Evolutionary conservation across 2,888 invertebrate species (phyloP), one percentile per base, ranked within the genome.

Genomic region (Aleiodes leptofemur): DNA sequence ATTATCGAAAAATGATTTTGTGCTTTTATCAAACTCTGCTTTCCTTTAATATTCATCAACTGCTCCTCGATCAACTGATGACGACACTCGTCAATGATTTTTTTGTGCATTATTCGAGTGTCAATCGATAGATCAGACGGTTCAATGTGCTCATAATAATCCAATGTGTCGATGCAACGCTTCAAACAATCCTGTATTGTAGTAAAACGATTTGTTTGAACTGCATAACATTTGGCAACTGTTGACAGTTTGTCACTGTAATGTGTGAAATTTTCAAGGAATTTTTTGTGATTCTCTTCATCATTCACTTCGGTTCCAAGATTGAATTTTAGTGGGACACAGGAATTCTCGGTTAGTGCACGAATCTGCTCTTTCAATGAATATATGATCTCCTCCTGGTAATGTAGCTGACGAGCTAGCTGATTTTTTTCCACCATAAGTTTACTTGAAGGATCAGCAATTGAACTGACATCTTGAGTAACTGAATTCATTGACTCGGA

Each of bases 1-100:
- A 87, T 81, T 69, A 83, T 82, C 69, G 86, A 83, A 72, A 85
- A 83, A 43, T 84, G 78, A 16, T 83, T 82, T 64, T 86, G 85
- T 8, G 82, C 76, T 66, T 83, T 82, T 9, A 85, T 80, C 51
- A 84, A 76, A 9, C 79, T 76, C 74, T 85, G 83, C 11, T 81
- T 81, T 23, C 84, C 82, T 3, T 79, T 74, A 4, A 83, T 81
- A 14, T 82, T 83, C 69, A 82, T 77, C 3, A 84, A 14, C 16
- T 80, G 79, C n/a, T 85, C 81, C 6, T 81, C 73, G 16, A 83
- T 80, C 9, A 87, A 79, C 23, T 79, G 76, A 29, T 77, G 72
- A 51, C 82, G 80, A 71, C 73, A 80, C 9, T 79, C 38, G 29
- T 61, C 61, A 31, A 86, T 73, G 69, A 78, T 78, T 64, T 83